Conservation (phyloP, 53 echinoderm and acorn worm species). For the Pentamera pediparva region DNA sequence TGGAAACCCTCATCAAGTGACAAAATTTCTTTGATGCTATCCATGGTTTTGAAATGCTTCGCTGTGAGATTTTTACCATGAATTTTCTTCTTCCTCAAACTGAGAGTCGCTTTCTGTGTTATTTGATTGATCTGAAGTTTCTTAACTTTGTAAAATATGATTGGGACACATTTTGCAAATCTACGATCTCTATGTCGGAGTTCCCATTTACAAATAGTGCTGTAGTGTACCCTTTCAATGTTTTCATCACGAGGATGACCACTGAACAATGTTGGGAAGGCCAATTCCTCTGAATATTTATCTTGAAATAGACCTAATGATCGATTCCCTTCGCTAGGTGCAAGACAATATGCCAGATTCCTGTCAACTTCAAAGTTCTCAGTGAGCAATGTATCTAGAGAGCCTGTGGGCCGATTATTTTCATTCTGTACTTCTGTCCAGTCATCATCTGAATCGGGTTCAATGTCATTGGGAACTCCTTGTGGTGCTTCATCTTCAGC, state of each 20-base stretch:
- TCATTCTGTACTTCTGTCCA: slow-evolving; percentile 42
- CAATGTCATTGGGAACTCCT: not conserved
- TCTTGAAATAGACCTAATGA: slow-evolving; percentile 31
- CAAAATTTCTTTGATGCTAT: slow-evolving; percentile 1
- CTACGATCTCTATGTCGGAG: slow-evolving; percentile 19
- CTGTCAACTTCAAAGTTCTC: slow-evolving; percentile 15
- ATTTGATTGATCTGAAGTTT: slow-evolving; percentile 31
- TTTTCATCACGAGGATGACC: slow-evolving; percentile 4
- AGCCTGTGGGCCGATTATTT: not conserved
- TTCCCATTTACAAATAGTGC: slow-evolving; percentile 32
- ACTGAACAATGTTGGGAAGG: slow-evolving; percentile 41
- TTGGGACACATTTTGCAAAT: slow-evolving; percentile 24
- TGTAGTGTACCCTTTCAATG: slow-evolving; percentile 19
- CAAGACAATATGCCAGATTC: slow-evolving; percentile 6
- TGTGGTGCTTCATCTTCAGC: not conserved
- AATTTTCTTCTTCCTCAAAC: slow-evolving; percentile 2
- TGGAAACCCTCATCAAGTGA: slow-evolving; percentile 36
- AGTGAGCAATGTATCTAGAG: slow-evolving; percentile 33
- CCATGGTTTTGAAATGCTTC: not conserved
- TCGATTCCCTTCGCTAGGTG: slow-evolving; percentile 38
- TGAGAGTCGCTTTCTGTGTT: not conserved
- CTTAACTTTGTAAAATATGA: slow-evolving; percentile 29
- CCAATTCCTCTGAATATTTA: slow-evolving; percentile 24
- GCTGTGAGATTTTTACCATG: slow-evolving; percentile 27
- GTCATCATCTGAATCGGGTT: slow-evolving; percentile 26